Percentiles rank a stretch among this genome's conserved stretches.
Conservation (phyloP, 1,140 invertebrate genomes). For the Chrysoperla carnea region DNA sequence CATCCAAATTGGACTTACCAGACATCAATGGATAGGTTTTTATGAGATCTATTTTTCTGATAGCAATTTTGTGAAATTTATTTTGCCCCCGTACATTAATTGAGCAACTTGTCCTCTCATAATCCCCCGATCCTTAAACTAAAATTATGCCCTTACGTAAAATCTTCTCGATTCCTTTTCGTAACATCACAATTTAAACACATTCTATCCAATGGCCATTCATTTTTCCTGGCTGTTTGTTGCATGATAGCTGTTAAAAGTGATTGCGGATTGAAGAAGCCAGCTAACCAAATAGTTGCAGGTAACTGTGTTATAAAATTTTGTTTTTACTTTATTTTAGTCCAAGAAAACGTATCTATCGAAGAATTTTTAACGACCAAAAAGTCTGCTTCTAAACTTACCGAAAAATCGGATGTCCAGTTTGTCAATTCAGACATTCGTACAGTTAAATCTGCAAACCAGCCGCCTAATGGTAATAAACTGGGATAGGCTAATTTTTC, state of each 20-base stretch:
- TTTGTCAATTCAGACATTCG: conserved; percentile 59
- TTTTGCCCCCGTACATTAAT: too few species aligned
- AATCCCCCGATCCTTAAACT: too few species aligned
- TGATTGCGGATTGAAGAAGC: conserved; percentile 94
- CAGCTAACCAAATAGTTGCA: conserved; percentile 75
- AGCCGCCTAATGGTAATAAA: conserved; percentile 60
- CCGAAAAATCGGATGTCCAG: conserved; percentile 62
- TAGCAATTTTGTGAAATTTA: too few species aligned
- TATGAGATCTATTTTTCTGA: too few species aligned
- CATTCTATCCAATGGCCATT: conserved; percentile 93
- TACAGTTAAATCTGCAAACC: conserved; percentile 73
- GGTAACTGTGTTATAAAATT: conserved; percentile 60
- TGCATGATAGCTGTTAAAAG: conserved; percentile 96
- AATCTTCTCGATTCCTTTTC: conserved; percentile 76
- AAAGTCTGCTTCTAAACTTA: too few species aligned
- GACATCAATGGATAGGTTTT: too few species aligned
- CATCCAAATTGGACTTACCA: too few species aligned
- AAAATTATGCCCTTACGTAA: conserved; percentile 33
- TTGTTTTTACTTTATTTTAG: too few species aligned
- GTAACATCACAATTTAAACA: conserved; percentile 88
- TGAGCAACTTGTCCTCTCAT: too few species aligned
- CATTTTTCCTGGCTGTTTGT: conserved; percentile 84
- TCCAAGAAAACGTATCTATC: too few species aligned
- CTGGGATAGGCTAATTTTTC: conserved; percentile 76
- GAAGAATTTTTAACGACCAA: too few species aligned